A percentile compares a stretch with the other conserved stretches of the same genome.
Evolutionary conservation across 2,113 vertebrate genomes (phyloP).

Genomic region (Cheirogaleus medius): DNA sequence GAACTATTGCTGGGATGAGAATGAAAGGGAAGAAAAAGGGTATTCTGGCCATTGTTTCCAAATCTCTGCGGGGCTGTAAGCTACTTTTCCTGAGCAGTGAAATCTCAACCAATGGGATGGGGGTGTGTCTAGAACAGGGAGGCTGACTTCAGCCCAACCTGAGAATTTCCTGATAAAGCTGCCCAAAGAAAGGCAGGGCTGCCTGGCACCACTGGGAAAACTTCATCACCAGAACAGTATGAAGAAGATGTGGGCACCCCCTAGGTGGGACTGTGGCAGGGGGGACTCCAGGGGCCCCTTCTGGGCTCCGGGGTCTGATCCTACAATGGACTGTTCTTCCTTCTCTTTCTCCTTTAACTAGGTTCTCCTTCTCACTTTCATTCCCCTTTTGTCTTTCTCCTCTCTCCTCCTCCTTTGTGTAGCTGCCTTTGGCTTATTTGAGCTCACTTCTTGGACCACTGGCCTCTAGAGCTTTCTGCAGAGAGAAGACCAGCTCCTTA

Average conservation of each 20-base stretch:
- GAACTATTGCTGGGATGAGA: not conserved
- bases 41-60: not conserved
- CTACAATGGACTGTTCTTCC: not conserved
- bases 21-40: not conserved
- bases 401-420: not conserved
- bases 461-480: not conserved
- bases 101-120: not conserved
- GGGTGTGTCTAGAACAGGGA: not conserved
- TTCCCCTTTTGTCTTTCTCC: not conserved
- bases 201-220: fast-evolving
- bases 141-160: not conserved
- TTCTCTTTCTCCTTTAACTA: not conserved
- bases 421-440: not conserved
- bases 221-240: not conserved
- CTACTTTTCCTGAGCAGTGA: not conserved
- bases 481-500: not conserved
- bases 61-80: not conserved
- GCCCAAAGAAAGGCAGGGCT: not conserved
- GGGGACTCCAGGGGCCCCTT: not conserved
- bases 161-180: not conserved
- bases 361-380: not conserved
- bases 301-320: not conserved
- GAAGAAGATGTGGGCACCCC: slow-evolving; percentile 42
- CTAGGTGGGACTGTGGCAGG: slow-evolving; percentile 57
- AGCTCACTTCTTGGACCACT: not conserved